Conservation (phyloP, 1,140 invertebrate species). For the Saccostrea cuccullata region DNA sequence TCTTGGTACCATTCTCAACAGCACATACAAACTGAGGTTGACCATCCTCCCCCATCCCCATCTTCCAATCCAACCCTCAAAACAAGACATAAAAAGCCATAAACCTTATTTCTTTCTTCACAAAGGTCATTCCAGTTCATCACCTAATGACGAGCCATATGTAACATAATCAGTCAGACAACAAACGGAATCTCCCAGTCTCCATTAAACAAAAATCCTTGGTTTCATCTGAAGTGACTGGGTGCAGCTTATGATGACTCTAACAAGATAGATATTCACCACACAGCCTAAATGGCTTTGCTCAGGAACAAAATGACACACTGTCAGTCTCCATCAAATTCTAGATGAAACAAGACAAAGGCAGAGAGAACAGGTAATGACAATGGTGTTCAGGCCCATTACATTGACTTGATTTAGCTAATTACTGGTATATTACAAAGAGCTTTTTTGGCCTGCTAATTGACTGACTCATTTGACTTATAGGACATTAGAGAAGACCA, state of each 20-base stretch:
- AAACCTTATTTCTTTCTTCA: background rate
- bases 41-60: background rate
- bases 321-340: background rate
- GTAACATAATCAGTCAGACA: too few relatives aligned
- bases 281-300: background rate
- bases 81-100: background rate
- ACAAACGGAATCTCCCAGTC: too few relatives aligned
- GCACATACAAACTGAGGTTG: background rate
- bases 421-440: slow-evolving; percentile 6
- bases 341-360: slow-evolving; percentile 6
- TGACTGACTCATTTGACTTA: background rate
- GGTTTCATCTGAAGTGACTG: background rate
- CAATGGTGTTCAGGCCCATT: background rate
- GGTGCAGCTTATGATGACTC: background rate
- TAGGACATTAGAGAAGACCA: background rate
- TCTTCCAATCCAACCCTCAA: background rate
- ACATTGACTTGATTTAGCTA: background rate
- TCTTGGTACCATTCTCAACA: too few relatives aligned
- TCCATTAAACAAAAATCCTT: background rate
- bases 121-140: too few relatives aligned
- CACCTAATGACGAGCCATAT: too few relatives aligned
- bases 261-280: background rate
- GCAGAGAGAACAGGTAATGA: slow-evolving; percentile 1
- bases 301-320: background rate
- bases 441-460: background rate